Percentiles rank a stretch among this genome's conserved stretches.
phyloP scores from a whole-genome alignment of 2,888 invertebrate species.

The Junonia oenone region DNA sequence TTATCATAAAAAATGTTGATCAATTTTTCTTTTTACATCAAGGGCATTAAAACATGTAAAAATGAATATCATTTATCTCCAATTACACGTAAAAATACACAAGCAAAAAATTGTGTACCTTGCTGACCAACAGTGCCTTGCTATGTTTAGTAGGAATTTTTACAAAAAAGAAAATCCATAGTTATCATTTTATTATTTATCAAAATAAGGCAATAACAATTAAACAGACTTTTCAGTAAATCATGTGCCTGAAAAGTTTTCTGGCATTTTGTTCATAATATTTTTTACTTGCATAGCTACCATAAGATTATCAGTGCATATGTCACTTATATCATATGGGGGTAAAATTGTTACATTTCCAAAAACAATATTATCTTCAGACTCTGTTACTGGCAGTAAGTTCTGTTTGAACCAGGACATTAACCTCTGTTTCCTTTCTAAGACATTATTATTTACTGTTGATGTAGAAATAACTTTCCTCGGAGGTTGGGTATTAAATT shows the following conservation, averaged over 20 bases:
- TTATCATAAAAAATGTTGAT: too few species aligned
- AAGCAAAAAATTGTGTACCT: too few species aligned
- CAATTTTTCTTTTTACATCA: too few species aligned
- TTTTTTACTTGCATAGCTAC: slow-evolving; percentile 55
- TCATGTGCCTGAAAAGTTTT: slow-evolving; percentile 31
- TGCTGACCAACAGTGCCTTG: too few species aligned
- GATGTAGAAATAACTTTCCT: slow-evolving; percentile 27
- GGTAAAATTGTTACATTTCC: slow-evolving; percentile 54
- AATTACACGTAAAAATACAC: too few species aligned
- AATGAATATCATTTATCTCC: too few species aligned
- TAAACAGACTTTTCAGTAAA: background rate
- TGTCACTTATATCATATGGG: slow-evolving; percentile 51
- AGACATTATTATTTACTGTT: slow-evolving; percentile 34
- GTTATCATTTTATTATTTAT: too few species aligned
- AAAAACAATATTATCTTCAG: slow-evolving; percentile 50
- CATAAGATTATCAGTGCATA: slow-evolving; percentile 59
- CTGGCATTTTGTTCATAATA: slow-evolving; percentile 56
- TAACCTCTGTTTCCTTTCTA: slow-evolving; percentile 44
- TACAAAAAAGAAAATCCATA: too few species aligned
- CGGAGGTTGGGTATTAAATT: slow-evolving; percentile 34
- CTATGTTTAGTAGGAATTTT: too few species aligned
- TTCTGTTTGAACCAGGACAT: slow-evolving; percentile 58
- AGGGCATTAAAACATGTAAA: too few species aligned
- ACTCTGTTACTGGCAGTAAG: slow-evolving; percentile 50
- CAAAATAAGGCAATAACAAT: background rate